A percentile compares a stretch with the other conserved stretches of the same genome.
Conservation (phyloP, 1,140 invertebrate species). For the Aradophagus sp. region DNA sequence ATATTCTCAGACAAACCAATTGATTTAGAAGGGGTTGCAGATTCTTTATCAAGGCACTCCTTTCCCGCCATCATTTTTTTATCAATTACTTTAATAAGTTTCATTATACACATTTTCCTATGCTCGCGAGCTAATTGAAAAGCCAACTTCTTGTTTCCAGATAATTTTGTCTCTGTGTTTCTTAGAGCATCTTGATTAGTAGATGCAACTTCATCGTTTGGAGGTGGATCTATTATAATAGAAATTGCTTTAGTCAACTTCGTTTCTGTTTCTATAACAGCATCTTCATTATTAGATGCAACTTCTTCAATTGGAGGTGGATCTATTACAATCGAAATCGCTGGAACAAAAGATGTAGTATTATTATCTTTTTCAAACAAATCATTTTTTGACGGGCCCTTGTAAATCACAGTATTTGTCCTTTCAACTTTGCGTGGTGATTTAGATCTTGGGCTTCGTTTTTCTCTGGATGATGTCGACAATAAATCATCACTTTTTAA, state of each 20-base stretch:
- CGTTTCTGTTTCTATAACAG: too few species aligned
- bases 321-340: conserved; percentile 38
- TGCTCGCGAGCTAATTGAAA: conserved; percentile 47
- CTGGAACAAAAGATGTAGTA: neutral
- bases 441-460: conserved; percentile 31
- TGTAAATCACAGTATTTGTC: conserved; percentile 66
- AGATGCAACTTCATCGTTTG: too few species aligned
- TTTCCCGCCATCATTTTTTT: conserved; percentile 68
- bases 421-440: conserved; percentile 55
- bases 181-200: too few species aligned
- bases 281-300: too few species aligned
- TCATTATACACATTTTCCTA: conserved; percentile 65
- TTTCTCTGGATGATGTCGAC: neutral
- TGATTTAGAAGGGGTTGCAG: too few species aligned
- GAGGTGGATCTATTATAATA: too few species aligned
- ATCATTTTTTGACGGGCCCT: conserved; percentile 56
- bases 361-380: conserved; percentile 3
- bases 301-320: conserved; percentile 16
- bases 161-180: too few species aligned
- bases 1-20: too few species aligned
- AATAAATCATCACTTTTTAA: conserved; percentile 1
- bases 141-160: too few species aligned
- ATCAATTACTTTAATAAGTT: conserved; percentile 68
- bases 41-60: too few species aligned
- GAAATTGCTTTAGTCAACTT: too few species aligned